Conservation (phyloP, 2,888 invertebrate genomes). For the Standfussiana lucernea region DNA sequence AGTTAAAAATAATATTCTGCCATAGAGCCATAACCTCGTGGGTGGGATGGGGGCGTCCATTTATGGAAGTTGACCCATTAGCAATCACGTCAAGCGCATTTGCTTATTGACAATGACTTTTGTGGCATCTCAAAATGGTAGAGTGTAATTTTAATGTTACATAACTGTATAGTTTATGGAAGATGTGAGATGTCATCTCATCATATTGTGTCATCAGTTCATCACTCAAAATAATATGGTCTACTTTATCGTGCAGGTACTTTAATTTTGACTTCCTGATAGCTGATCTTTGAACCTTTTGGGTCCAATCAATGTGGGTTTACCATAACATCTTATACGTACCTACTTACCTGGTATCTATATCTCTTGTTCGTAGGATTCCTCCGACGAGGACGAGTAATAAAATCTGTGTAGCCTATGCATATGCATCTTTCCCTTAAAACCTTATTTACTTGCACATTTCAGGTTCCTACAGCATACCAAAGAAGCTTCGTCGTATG, state of each 20-base stretch:
- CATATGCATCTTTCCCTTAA: too few relatives aligned
- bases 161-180: constrained; percentile 4
- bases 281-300: neutral
- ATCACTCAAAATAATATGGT: neutral
- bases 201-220: neutral
- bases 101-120: constrained; percentile 37
- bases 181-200: neutral
- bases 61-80: constrained; percentile 44
- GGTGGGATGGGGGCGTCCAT: constrained; percentile 37
- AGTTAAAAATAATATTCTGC: constrained; percentile 2
- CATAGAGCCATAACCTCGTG: constrained; percentile 25
- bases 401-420: too few relatives aligned
- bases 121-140: constrained; percentile 21
- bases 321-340: too few relatives aligned
- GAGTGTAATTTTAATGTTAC: constrained; percentile 18
- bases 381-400: too few relatives aligned
- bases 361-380: too few relatives aligned
- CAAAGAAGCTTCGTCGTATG: constrained; percentile 86
- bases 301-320: neutral
- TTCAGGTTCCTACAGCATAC: constrained; percentile 84
- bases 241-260: too few relatives aligned
- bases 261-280: too few relatives aligned
- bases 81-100: constrained; percentile 43
- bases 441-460: too few relatives aligned
- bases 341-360: too few relatives aligned